Evolutionary conservation across 1,140 invertebrate genomes (phyloP), one percentile per base, ranked within the genome.

Genomic region (Ganaspis sp.): DNA sequence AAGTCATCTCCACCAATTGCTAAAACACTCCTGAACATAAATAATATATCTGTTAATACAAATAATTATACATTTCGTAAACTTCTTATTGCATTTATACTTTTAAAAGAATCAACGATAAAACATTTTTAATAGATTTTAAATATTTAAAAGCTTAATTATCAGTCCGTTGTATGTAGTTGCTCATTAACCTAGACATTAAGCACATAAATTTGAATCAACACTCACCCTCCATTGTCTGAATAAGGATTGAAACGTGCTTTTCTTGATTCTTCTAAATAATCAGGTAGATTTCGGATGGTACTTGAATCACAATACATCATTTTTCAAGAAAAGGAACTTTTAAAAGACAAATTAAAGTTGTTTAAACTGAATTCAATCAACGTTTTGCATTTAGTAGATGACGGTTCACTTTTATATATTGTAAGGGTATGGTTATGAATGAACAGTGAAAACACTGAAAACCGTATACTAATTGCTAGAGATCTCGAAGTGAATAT

Each of bases 1-100:
- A 89, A 93, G 74, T 92, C 91, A 42, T 97, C 94, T 53, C 99
- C 99, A 83, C 97, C 97, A 82, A 99, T 96, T 17, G 98, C 98
- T 38, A 98, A 95, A 74, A 97, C 93, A 85, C 95, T 97, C 84
- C 96, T 95, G 40, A 91, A 91, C 72, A 69, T 15, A 29, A 38
- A 76, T 29, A 72, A 42, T 17, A 53, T 54, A 76, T 58, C 21
- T 79, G 81, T 81, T 84, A 81, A 81, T 64, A 58, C 74, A 69
- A 40, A 29, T 71, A 4, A 26, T 21, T 58, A 58, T 11, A 12
- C n/a, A n/a, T n/a, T n/a, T n/a, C n/a, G n/a, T n/a, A n/a, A n/a
- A n/a, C n/a, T n/a, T n/a, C n/a, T n/a, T n/a, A n/a, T n/a, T n/a
- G n/a, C n/a, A 34, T 34, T 34, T 6, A 3, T 34, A 6, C 29